Evolutionary conservation across 2,797 vertebrate species (phyloP).

Genomic region (Rhinichthys osculus): DNA sequence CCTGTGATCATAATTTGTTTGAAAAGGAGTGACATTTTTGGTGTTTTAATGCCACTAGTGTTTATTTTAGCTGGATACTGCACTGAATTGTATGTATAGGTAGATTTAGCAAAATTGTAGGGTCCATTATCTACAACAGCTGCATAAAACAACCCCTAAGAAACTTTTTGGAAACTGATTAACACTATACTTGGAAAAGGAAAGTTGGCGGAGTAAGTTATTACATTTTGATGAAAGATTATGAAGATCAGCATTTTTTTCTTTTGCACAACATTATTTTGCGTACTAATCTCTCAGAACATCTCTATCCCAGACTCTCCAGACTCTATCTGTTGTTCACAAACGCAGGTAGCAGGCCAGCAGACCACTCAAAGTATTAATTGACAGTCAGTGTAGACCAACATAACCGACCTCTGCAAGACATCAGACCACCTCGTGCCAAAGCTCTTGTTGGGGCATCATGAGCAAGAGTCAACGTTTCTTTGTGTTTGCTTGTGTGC

Average conservation of each 20-base stretch:
- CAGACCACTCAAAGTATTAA: constrained; percentile 10
- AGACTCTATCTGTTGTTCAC: constrained; percentile 11
- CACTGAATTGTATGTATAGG: not conserved
- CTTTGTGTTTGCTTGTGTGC: constrained; percentile 24
- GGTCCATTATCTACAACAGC: not conserved
- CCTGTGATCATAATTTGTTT: too few species aligned
- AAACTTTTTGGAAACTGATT: not conserved
- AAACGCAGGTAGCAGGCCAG: not conserved
- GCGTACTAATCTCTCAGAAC: not conserved
- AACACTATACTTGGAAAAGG: not conserved
- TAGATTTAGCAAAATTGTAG: not conserved
- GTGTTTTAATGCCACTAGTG: too few species aligned
- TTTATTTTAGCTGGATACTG: too few species aligned
- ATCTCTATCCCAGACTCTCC: not conserved
- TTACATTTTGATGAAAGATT: not conserved
- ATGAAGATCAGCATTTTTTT: not conserved
- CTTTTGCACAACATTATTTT: not conserved
- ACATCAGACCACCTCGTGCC: constrained; percentile 1
- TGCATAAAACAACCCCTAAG: not conserved
- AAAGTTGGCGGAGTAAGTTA: not conserved
- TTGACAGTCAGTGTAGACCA: not conserved
- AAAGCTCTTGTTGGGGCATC: not conserved
- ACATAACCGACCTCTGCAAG: not conserved
- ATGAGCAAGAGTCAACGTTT: not conserved
- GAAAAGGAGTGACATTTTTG: too few species aligned